Evolutionary conservation across 2,113 vertebrate species (phyloP), one percentile per base, ranked within the genome.

Genomic region (Sorex fumeus): DNA sequence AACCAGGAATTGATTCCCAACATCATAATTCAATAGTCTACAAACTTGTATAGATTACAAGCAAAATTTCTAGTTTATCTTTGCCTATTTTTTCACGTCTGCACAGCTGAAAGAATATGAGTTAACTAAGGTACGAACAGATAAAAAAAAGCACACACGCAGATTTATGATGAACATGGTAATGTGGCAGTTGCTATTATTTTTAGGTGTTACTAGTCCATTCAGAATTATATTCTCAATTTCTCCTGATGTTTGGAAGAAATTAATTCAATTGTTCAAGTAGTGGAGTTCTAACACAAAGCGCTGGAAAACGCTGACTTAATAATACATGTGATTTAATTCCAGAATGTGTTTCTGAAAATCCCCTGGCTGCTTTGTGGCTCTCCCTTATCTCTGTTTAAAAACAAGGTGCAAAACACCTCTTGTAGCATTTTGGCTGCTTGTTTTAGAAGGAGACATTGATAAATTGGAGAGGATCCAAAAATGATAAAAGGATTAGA

Each of bases 401-500:
- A 94, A 97, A 93, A 89, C 87, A 96, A 93, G 81, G 87, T 91
- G 60, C 60, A 40, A 34, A 69, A 43, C 78, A 79, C 91, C 95
- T 94, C 84, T 85, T 88, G 36, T n/a, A 90, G 84, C 74, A 90
- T 92, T 95, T 95, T 74, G 91, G 43, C 72, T 89, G 82, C 91
- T 94, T 94, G 92, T 93, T 97, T 93, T 87, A 92, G 88, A 96
- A 91, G 89, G 86, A 95, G 89, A 97, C 92, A 90, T 86, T 94
- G 95, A 97, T 93, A 94, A 96, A 95, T 94, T 96, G 93, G 93
- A 96, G 50, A 85, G 92, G 88, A 85, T 93, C 94, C 94, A 95
- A 94, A 92, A 94, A 93, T 30, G 92, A 96, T 96, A 97, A 95
- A 95, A 95, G 84, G 89, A 96, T 95, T 95, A 96, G 78, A 95